These are phyloP conservation scores for Lasioglossum lativentre DNA, from an alignment of 2,888 invertebrate species.

Conservation along the genomic window DNA sequence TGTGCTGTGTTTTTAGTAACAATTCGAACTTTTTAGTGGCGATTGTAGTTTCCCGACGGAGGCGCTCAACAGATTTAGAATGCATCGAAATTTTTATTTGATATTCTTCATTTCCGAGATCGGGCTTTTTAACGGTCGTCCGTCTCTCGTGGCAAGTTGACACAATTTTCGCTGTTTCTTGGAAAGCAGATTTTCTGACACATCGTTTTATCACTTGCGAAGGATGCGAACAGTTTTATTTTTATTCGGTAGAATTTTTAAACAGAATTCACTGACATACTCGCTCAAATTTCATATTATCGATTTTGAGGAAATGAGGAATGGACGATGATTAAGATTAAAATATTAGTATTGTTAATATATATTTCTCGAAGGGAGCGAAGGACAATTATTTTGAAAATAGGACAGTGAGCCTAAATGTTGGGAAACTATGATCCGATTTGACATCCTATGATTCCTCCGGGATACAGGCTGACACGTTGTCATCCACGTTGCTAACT, in stretches of 20 bases:
- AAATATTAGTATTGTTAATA: not conserved
- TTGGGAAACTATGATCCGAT: constrained; percentile 7
- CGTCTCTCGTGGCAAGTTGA: not conserved
- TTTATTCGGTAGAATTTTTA: not conserved
- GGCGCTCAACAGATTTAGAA: not conserved
- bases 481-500: not conserved
- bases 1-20: constrained; percentile 8
- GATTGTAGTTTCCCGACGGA: not conserved
- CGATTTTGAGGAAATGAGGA: not conserved
- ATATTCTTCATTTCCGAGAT: too few relatives aligned
- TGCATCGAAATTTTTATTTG: not conserved
- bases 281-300: not conserved
- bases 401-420: not conserved
- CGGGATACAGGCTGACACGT: not conserved
- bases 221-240: not conserved
- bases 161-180: not conserved
- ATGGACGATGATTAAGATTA: not conserved
- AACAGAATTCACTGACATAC: too few relatives aligned
- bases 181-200: not conserved
- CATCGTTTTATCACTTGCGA: not conserved
- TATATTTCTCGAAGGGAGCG: not conserved
- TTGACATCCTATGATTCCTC: not conserved
- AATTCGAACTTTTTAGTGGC: not conserved
- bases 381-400: not conserved
- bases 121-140: too few relatives aligned